phyloP scores from a whole-genome alignment of 92 coral and sea anemone genomes.

The Porites rus region DNA sequence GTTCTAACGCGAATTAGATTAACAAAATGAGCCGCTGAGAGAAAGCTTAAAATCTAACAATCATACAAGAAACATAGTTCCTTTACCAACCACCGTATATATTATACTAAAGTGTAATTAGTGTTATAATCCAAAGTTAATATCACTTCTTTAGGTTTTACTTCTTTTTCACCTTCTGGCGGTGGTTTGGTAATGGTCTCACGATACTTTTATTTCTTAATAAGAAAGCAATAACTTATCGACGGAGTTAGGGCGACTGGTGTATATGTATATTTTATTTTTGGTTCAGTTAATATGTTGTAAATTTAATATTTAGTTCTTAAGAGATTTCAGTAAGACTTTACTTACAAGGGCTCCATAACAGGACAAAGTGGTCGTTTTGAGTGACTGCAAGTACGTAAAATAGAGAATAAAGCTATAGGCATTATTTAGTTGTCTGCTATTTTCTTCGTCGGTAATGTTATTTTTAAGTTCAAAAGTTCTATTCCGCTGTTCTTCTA shows the following conservation, averaged over 20 bases:
- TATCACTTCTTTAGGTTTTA: constrained; percentile 3
- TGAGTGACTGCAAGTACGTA: constrained; percentile 33
- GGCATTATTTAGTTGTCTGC: constrained; percentile 20
- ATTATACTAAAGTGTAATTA: background rate
- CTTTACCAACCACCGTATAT: background rate
- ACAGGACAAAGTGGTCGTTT: constrained; percentile 44
- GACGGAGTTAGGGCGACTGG: constrained; percentile 10
- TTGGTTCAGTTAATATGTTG: constrained; percentile 29
- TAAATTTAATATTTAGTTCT: constrained; percentile 43
- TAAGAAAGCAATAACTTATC: background rate
- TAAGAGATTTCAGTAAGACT: constrained; percentile 19
- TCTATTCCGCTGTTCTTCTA: no score
- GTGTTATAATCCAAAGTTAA: background rate
- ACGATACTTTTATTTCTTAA: background rate
- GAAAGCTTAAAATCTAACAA: background rate
- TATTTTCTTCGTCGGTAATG: background rate
- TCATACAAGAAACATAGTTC: constrained; percentile 3
- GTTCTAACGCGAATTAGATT: constrained; percentile 29
- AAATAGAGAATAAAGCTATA: constrained; percentile 38
- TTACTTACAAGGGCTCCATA: constrained; percentile 38
- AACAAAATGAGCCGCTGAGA: background rate
- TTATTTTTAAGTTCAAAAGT: no score
- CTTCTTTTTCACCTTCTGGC: constrained; percentile 1
- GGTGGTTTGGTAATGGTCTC: constrained; percentile 10
- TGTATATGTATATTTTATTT: constrained; percentile 45